Conservation (phyloP, 2,113 vertebrate species). For the Mandrillus leucophaeus region DNA sequence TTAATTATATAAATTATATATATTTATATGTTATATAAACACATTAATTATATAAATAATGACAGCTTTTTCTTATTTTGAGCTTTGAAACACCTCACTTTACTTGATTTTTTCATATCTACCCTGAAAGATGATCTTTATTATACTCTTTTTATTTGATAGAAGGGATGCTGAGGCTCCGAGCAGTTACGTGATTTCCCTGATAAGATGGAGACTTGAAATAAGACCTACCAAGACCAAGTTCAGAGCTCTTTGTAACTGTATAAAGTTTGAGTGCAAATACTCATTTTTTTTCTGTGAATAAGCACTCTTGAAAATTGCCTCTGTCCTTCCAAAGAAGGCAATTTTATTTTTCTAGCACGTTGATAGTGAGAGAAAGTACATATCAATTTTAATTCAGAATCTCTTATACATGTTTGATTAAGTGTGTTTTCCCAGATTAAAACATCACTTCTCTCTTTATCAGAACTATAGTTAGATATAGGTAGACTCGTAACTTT, state of each 20-base stretch:
- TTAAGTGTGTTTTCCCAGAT: background rate
- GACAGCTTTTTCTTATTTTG: background rate
- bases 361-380: background rate
- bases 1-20: background rate
- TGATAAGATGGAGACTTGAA: background rate
- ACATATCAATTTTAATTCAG: background rate
- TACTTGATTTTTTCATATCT: background rate
- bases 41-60: background rate
- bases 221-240: background rate
- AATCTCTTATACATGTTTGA: background rate
- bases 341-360: slow-evolving; percentile 8
- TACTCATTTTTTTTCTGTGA: background rate
- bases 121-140: background rate
- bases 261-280: background rate
- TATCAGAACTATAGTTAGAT: background rate
- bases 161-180: background rate
- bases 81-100: background rate
- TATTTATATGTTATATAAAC: too few species aligned
- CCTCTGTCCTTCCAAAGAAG: background rate
- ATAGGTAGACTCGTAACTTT: background rate
- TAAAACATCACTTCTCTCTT: background rate
- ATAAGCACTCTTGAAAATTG: background rate
- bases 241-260: background rate
- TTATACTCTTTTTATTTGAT: background rate
- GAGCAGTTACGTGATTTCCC: background rate